A percentile compares a stretch with the other conserved stretches of the same genome.
phyloP scores from a whole-genome alignment of 2,113 vertebrate genomes.

The Nesoenas mayeri region DNA sequence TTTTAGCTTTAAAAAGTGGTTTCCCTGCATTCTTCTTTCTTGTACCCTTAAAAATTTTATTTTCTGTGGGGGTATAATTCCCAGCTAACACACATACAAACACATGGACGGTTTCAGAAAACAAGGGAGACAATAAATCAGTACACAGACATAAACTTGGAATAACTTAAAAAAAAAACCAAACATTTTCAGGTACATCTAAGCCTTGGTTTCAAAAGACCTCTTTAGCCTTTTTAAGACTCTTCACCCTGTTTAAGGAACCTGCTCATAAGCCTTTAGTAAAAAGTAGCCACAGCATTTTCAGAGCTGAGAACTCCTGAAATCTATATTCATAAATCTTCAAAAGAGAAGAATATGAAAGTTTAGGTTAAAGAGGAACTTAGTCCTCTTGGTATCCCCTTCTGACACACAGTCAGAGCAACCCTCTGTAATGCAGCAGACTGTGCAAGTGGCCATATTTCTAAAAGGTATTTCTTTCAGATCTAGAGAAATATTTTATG shows the following conservation, averaged over 20 bases:
- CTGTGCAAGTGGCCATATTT: background rate
- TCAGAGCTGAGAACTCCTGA: background rate
- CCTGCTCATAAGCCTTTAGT: background rate
- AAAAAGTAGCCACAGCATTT: background rate
- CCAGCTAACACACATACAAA: background rate
- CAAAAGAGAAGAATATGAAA: background rate
- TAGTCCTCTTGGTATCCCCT: background rate
- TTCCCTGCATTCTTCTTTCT: background rate
- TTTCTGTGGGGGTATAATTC: background rate
- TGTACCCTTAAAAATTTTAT: background rate
- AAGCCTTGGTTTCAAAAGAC: background rate
- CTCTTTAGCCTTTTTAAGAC: background rate
- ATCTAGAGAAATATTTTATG: background rate
- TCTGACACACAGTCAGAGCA: background rate
- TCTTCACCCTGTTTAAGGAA: background rate
- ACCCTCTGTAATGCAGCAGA: background rate
- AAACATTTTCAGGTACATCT: background rate
- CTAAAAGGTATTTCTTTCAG: background rate
- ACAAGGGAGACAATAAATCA: background rate
- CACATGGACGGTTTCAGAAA: background rate
- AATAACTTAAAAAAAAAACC: background rate
- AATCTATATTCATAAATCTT: background rate
- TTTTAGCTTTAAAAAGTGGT: background rate
- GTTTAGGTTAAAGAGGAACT: rapidly evolving
- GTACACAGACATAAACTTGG: background rate